Base-by-base conservation (phyloP, 2,113 vertebrate species). In the Heloderma charlesbogerti region DNA sequence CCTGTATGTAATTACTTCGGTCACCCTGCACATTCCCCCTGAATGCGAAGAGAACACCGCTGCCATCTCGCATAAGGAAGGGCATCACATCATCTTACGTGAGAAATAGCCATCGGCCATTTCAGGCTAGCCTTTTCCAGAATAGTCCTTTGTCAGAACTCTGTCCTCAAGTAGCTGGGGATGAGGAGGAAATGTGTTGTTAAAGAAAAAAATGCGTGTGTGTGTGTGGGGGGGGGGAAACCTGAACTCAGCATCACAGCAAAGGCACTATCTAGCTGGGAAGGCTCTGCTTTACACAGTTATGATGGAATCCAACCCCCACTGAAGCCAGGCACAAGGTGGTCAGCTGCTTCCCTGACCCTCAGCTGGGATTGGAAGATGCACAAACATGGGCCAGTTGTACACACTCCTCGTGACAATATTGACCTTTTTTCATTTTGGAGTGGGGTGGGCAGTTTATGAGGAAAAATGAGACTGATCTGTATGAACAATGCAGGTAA, bases 21-120 rank as follows among this genome's bases (percentile, higher is more conserved):
- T 95, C 96, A 66, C 25, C 95, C 87, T 83, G 92, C 90, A 91
- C 90, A 92, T 93, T 94, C 63, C 3, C 29, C 85, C 92, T 75
- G 89, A 95, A 96, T 91, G 90, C 90, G 93, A 96, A 95, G 94
- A 94, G 95, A 97, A 96, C 91, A 94, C 86, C 75, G 93, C 94
- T 94, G 94, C 93, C 92, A 86, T 89, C 94, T 91, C 69, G 91
- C 88, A 6, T 95, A 95, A 95, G 89, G 92, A 95, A 91, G 89
- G 93, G 92, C 95, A 93, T 96, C 95, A 94, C 94, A 96, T 95
- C 94, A 37, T 91, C 95, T 97, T 94, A 96, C 77, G 91, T 90
- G 95, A 90, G 90, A 91, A 90, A 34, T 82, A 92, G 95, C 94
- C 91, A 51, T 93, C 84, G 92, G 95, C 92, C 89, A 95, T 82